Conservation (phyloP, 2,113 vertebrate species). For the Albula glossodonta region DNA sequence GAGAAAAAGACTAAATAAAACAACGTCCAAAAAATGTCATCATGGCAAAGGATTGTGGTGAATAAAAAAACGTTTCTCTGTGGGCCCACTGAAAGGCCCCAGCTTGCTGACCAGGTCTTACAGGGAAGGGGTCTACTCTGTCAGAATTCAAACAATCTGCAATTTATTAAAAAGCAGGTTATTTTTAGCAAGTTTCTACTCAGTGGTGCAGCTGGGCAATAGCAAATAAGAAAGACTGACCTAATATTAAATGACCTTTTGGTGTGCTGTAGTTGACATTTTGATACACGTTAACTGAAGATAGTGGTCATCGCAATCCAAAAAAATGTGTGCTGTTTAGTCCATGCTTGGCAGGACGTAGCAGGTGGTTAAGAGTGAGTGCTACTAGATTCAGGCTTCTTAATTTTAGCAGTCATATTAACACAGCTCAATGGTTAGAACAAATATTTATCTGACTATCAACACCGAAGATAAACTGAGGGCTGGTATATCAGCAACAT, state of each 20-base stretch:
- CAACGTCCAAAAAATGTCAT: background rate
- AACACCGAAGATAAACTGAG: background rate
- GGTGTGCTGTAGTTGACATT: background rate
- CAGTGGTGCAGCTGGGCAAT: background rate
- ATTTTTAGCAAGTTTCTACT: background rate
- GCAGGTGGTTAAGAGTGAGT: background rate
- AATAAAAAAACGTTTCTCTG: background rate
- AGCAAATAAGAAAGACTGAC: background rate
- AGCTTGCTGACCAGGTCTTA: background rate
- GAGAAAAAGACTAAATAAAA: background rate
- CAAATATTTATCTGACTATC: background rate
- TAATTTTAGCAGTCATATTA: background rate
- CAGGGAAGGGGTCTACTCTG: background rate
- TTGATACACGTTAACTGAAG: background rate
- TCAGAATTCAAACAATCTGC: background rate
- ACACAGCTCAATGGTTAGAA: background rate
- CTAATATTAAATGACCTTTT: background rate
- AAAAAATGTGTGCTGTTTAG: background rate
- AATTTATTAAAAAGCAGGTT: too few species aligned
- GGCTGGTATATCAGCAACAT: background rate
- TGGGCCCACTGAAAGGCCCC: background rate
- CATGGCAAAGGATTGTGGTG: background rate
- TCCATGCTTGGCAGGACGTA: background rate
- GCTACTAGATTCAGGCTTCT: background rate
- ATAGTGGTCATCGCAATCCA: background rate